Base-by-base conservation (phyloP, 1,140 invertebrate genomes). In the Plectrocnemia conspersa region DNA sequence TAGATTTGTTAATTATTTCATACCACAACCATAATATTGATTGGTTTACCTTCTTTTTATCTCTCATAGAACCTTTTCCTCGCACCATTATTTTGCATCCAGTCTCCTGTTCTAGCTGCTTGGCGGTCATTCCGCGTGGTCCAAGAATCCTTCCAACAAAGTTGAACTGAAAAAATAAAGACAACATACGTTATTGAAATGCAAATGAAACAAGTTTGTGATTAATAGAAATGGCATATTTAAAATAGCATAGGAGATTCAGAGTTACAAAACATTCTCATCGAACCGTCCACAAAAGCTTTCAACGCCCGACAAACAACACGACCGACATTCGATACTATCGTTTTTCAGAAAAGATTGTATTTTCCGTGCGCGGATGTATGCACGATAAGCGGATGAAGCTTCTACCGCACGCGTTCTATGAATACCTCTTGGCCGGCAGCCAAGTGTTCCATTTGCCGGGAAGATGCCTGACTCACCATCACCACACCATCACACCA, bases 31-130 rank as follows among this genome's bases (percentile, higher is more conserved):
- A n/a, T n/a, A n/a, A n/a, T n/a, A n/a, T n/a, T n/a, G n/a, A n/a
- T n/a, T 45, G 13, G 29, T 22, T 25, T 82, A 98, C 96, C 91
- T 98, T 99, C 77, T 96, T 95, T 80, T 98, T 98, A 73, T 99
- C 97, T 71, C 97, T 82, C 97, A 99, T 99, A 32, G 96, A 98
- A n/a, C 97, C 97, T 76, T 97, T 95, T 65, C 97, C 97, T 76
- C 97, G 83, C 56, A 99, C 94, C 97, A 99, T 99, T 64, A 99
- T 98, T 85, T 98, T 99, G 78, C 97, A 99, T 65, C 96, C 95
- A 64, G 97, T 99, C 81, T 98, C 96, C 76, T 97, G 91, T 78
- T 99, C 97, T 68, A 99, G 78, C 76, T 99, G 95, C 77, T 99
- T 99, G 19, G 97, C 96, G 52, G 97, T 99, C 95, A 99, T 98